Evolutionary conservation across 2,888 invertebrate species (phyloP).

Genomic region (Podabrus alpinus): DNA sequence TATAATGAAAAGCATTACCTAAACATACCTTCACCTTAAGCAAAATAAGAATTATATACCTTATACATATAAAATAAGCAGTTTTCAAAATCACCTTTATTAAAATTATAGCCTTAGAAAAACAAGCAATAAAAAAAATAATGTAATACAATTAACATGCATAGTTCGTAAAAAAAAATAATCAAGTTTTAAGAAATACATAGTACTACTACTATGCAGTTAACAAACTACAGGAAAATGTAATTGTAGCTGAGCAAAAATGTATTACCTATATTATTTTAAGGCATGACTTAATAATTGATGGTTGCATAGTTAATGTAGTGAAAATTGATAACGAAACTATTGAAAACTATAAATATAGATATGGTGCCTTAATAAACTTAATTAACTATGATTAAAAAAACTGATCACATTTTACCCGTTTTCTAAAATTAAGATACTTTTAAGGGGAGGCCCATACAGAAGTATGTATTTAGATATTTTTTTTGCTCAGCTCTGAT

Average conservation of each 20-base stretch:
- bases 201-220: too few relatives aligned
- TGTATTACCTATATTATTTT: too few relatives aligned
- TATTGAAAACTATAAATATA: too few relatives aligned
- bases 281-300: too few relatives aligned
- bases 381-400: too few relatives aligned
- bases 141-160: not conserved
- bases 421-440: too few relatives aligned
- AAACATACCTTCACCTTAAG: not conserved
- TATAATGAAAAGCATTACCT: too few relatives aligned
- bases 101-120: not conserved
- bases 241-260: not conserved
- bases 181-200: too few relatives aligned
- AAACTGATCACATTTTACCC: too few relatives aligned
- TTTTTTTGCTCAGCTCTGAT: not conserved
- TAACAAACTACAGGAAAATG: not conserved
- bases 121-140: not conserved
- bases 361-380: too few relatives aligned
- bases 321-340: too few relatives aligned
- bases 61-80: not conserved
- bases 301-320: too few relatives aligned
- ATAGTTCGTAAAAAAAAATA: not conserved
- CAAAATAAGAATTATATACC: not conserved
- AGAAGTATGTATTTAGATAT: not conserved
- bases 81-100: not conserved
- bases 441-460: not conserved